Evolutionary conservation across 2,113 vertebrate genomes (phyloP).

Genomic region (Mobula hypostoma): DNA sequence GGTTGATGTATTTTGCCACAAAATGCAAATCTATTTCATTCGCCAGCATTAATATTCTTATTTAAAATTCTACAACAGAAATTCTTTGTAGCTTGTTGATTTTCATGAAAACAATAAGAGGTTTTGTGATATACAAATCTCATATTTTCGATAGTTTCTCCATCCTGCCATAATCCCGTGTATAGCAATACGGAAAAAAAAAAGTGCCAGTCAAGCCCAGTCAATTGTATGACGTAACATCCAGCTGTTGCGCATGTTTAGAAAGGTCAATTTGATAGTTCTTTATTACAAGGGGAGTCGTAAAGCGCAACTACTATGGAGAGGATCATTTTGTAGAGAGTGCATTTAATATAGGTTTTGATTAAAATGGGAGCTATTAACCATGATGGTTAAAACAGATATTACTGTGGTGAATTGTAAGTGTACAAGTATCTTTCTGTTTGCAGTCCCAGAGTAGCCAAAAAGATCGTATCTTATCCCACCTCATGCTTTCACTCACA

Average conservation of each 20-base stretch:
- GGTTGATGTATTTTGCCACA: not conserved
- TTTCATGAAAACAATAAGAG: not conserved
- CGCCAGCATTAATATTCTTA: not conserved
- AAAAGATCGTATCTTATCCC: not conserved
- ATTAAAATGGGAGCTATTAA: not conserved
- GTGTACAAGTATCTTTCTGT: not conserved
- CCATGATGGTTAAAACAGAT: not conserved
- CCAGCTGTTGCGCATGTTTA: not conserved
- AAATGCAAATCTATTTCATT: not conserved
- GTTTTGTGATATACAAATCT: not conserved
- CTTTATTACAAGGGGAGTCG: not conserved
- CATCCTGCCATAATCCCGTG: not conserved
- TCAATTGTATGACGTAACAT: not conserved
- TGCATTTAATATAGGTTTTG: conserved; percentile 9
- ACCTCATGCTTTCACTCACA: not conserved
- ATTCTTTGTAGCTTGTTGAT: not conserved
- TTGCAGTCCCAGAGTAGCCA: not conserved
- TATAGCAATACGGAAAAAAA: not conserved
- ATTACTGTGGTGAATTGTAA: not conserved
- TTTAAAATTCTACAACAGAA: not conserved
- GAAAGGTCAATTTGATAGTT: not conserved
- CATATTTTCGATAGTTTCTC: not conserved
- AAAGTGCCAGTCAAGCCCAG: not conserved
- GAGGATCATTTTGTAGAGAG: not conserved
- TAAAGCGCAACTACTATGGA: not conserved